These are phyloP conservation scores for Auanema sp. DNA, from an alignment of 2,888 invertebrate genomes.

Conservation along the genomic window DNA sequence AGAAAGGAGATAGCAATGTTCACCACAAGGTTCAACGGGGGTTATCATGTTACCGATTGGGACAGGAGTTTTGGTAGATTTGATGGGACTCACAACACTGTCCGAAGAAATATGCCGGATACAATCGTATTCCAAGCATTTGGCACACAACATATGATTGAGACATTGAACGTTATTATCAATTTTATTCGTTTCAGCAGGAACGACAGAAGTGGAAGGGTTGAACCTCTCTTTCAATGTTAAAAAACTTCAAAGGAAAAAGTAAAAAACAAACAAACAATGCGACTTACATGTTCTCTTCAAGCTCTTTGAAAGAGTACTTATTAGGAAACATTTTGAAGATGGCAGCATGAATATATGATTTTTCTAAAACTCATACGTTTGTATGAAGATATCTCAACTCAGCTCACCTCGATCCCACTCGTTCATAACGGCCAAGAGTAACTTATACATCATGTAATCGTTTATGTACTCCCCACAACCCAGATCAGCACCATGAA, in stretches of 20 bases:
- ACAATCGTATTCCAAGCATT: too few species aligned
- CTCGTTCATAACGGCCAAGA: not conserved
- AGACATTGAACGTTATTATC: too few species aligned
- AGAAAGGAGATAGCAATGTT: too few species aligned
- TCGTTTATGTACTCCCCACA: constrained; percentile 12
- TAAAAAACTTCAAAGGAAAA: not conserved
- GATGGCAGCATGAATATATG: not conserved
- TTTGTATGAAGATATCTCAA: not conserved
- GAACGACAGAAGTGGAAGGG: too few species aligned
- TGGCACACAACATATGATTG: too few species aligned
- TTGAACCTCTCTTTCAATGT: not conserved
- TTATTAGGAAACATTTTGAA: constrained; percentile 1
- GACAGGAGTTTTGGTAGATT: too few species aligned
- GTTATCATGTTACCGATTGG: too few species aligned
- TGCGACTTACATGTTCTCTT: constrained; percentile 2
- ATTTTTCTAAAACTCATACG: not conserved
- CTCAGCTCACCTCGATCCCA: not conserved
- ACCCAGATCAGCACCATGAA: constrained; percentile 17
- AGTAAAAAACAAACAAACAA: not conserved
- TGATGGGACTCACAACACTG: too few species aligned
- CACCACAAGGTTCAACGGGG: too few species aligned
- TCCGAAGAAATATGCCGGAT: too few species aligned
- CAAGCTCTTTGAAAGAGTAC: not conserved
- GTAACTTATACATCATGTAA: constrained; percentile 9
- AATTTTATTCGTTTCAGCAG: too few species aligned